Conservation (phyloP, 1,140 invertebrate species). For the Holcopasites calliopsidis region DNA sequence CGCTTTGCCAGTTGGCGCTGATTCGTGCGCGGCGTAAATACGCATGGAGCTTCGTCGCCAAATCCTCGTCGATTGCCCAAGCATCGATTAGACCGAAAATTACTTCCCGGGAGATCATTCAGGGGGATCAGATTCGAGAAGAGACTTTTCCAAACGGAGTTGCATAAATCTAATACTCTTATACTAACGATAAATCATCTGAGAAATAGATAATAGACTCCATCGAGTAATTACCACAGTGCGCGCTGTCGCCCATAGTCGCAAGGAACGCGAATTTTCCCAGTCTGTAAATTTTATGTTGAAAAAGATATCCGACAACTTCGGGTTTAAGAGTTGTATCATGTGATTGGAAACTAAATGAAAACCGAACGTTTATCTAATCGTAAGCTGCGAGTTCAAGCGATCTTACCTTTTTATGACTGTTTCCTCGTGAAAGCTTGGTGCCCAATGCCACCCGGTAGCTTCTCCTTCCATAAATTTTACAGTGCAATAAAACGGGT, state of each 20-base stretch:
- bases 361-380: conserved; percentile 6
- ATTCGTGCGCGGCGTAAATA: conserved; percentile 29
- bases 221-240: no score
- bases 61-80: conserved; percentile 14
- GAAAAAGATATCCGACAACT: neutral
- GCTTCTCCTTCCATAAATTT: conserved; percentile 24
- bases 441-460: neutral
- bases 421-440: conserved; percentile 7
- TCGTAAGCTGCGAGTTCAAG: neutral
- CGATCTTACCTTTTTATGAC: conserved; percentile 32
- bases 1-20: neutral
- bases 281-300: neutral
- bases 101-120: neutral
- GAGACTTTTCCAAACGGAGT: no score
- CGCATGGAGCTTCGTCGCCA: neutral
- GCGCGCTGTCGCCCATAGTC: no score
- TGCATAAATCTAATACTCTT: no score
- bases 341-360: conserved; percentile 24
- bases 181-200: no score
- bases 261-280: no score
- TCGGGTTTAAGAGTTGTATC: neutral
- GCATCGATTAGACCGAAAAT: neutral
- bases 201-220: no score
- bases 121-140: neutral
- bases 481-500: conserved; percentile 48